Evolutionary conservation across 53 echinoderm and acorn worm species (phyloP).

Genomic region (Glandiceps talaboti): DNA sequence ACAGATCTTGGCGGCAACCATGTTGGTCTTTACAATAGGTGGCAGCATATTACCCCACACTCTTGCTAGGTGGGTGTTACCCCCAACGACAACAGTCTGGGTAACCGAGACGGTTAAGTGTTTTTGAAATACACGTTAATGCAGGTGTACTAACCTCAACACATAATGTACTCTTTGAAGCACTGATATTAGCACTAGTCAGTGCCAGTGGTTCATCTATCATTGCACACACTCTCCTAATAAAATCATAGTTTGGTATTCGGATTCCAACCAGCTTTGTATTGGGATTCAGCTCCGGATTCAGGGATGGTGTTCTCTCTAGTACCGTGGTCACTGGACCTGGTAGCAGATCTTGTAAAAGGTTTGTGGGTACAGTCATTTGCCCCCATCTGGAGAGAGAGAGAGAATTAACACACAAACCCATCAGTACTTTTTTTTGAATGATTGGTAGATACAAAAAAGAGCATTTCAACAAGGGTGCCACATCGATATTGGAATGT

Average conservation of each 20-base stretch:
- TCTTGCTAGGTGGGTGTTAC: too few species aligned
- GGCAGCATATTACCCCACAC: too few species aligned
- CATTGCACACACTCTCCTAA: constrained; percentile 45
- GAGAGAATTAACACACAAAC: too few species aligned
- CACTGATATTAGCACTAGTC: constrained; percentile 79
- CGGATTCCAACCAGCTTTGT: constrained; percentile 67
- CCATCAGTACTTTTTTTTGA: too few species aligned
- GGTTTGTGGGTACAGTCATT: constrained; percentile 37
- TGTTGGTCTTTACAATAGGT: too few species aligned
- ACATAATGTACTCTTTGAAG: constrained; percentile 65
- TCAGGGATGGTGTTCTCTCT: constrained; percentile 54
- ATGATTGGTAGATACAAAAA: too few species aligned
- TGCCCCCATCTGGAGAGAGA: constrained; percentile 59
- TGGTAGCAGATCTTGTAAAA: constrained; percentile 71
- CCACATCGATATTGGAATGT: too few species aligned
- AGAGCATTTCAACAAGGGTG: too few species aligned
- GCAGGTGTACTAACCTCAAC: constrained; percentile 68
- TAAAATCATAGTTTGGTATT: constrained; percentile 69
- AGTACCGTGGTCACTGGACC: constrained; percentile 85
- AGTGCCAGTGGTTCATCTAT: constrained; percentile 68
- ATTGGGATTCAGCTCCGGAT: constrained; percentile 59
- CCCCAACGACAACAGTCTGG: too few species aligned
- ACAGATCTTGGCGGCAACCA: too few species aligned
- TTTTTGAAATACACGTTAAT: too few species aligned
- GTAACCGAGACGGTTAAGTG: too few species aligned